Evolutionary conservation across 1,140 invertebrate species (phyloP).

Genomic region (Bombus affinis): DNA sequence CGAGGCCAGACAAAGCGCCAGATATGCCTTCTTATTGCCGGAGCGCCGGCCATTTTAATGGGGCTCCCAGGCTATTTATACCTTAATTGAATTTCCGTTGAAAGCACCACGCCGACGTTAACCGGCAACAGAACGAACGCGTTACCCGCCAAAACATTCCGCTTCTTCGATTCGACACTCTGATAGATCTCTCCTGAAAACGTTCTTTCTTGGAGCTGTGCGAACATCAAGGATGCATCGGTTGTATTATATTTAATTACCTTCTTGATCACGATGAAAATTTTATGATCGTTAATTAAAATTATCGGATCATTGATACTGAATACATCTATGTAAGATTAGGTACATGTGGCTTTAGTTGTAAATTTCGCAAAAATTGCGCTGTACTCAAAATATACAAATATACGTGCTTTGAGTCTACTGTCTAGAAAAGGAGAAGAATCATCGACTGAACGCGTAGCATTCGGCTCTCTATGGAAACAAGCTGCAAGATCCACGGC

Average conservation of each 20-base stretch:
- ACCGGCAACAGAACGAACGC: slow-evolving; percentile 37
- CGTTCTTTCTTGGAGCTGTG: too few species aligned
- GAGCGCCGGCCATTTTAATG: slow-evolving; percentile 59
- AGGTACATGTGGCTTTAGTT: too few species aligned
- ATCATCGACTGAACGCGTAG: too few species aligned
- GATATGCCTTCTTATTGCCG: slow-evolving; percentile 63
- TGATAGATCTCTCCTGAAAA: too few species aligned
- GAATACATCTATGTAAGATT: too few species aligned
- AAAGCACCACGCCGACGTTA: slow-evolving; percentile 50
- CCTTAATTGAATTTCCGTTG: slow-evolving; percentile 69
- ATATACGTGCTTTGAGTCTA: too few species aligned
- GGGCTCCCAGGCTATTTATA: slow-evolving; percentile 62
- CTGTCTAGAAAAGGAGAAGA: not conserved
- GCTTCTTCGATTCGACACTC: not conserved
- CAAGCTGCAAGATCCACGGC: not conserved
- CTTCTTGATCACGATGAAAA: not conserved
- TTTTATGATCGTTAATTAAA: too few species aligned
- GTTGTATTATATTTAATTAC: not conserved
- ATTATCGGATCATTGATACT: not conserved
- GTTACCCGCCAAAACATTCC: not conserved
- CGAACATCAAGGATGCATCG: too few species aligned
- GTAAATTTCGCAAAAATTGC: too few species aligned
- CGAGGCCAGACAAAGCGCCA: slow-evolving; percentile 62
- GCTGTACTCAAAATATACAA: too few species aligned
- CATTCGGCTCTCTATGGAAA: too few species aligned